Evolutionary conservation across 2,113 vertebrate species (phyloP).

Genomic region (Gallinago paraguaiae): DNA sequence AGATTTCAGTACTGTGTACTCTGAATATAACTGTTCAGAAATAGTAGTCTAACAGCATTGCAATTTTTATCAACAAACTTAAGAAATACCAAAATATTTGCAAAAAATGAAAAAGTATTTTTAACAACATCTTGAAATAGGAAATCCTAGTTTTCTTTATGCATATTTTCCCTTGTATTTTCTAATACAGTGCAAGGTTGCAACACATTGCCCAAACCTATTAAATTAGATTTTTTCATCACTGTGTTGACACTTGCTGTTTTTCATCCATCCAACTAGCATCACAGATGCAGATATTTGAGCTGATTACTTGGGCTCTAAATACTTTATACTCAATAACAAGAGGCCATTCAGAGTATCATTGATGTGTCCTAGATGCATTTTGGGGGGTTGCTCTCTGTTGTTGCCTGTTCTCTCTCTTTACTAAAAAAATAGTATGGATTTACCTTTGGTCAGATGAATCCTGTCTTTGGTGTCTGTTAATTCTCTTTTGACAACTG

Average conservation of each 20-base stretch:
- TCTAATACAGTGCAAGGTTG: neutral
- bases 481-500: neutral
- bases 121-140: neutral
- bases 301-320: neutral
- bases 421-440: neutral
- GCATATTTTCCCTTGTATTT: neutral
- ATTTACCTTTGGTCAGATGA: neutral
- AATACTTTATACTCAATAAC: neutral
- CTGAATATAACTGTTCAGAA: neutral
- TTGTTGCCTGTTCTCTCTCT: neutral
- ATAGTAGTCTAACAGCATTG: neutral
- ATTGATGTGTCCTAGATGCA: no score
- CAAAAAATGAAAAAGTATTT: neutral
- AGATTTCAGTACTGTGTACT: neutral
- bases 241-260: neutral
- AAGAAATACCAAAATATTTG: neutral
- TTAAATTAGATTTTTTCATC: neutral
- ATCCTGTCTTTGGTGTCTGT: neutral
- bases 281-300: accelerated
- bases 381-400: neutral
- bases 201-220: accelerated
- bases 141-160: neutral
- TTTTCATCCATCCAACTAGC: neutral
- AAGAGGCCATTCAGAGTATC: neutral
- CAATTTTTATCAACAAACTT: neutral